Evolutionary conservation across 2,113 vertebrate species (phyloP).

Genomic region (Laticauda laticaudata): DNA sequence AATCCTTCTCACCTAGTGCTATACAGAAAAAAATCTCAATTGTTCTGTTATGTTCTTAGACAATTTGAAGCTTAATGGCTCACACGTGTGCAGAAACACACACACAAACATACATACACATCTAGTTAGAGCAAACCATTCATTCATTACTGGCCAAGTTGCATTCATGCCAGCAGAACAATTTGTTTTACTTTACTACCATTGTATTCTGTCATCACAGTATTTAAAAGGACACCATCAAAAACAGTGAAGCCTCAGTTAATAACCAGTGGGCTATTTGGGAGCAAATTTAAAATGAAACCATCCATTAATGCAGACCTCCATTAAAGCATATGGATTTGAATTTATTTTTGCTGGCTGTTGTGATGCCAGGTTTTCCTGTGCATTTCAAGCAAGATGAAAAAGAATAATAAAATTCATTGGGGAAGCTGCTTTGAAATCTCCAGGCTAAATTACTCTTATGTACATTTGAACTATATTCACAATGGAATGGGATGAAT

Average conservation of each 20-base stretch:
- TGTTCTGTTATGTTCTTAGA: background rate
- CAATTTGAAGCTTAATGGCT: background rate
- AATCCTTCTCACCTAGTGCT: background rate
- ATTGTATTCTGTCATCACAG: background rate
- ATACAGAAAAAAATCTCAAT: background rate
- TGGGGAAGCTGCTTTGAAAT: background rate
- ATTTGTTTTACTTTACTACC: background rate
- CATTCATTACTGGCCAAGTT: background rate
- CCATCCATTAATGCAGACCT: background rate
- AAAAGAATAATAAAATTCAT: background rate
- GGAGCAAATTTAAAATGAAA: background rate
- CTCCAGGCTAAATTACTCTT: conserved; percentile 4
- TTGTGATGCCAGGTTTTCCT: background rate
- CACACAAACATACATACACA: background rate
- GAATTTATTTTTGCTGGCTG: background rate
- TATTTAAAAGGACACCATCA: background rate
- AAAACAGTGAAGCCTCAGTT: background rate
- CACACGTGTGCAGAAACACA: background rate
- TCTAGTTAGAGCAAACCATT: background rate
- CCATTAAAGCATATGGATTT: background rate
- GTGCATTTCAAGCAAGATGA: background rate
- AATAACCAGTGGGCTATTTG: background rate
- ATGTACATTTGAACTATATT: background rate
- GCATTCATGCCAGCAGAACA: background rate
- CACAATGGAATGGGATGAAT: background rate